Conservation (phyloP, 2,888 invertebrate species). For the Cyclophora punctaria region DNA sequence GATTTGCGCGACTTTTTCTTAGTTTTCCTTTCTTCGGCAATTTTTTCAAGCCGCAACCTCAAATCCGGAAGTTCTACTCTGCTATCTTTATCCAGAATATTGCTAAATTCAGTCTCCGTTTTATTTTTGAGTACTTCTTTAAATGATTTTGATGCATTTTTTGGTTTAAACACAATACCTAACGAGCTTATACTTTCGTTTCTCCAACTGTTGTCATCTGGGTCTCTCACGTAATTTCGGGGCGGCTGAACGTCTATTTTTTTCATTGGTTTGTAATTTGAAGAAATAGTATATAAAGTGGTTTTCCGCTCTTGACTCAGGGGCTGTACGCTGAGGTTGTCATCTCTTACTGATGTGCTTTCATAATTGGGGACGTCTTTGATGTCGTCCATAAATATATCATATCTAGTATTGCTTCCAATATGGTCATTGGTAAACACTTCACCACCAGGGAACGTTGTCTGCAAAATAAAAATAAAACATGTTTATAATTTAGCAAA, state of each 20-base stretch:
- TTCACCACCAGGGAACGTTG: slow-evolving; percentile 10
- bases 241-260: slow-evolving; percentile 56
- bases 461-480: no score
- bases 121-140: slow-evolving; percentile 63
- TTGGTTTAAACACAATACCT: slow-evolving; percentile 66
- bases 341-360: slow-evolving; percentile 12
- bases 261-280: slow-evolving; percentile 59
- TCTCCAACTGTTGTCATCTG: slow-evolving; percentile 68
- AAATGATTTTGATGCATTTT: slow-evolving; percentile 61
- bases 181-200: slow-evolving; percentile 65
- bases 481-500: no score
- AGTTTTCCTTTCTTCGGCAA: slow-evolving; percentile 55
- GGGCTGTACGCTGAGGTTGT: slow-evolving; percentile 45
- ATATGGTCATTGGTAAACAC: slow-evolving; percentile 36
- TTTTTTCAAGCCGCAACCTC: slow-evolving; percentile 56
- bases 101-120: slow-evolving; percentile 53
- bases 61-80: slow-evolving; percentile 49
- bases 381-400: slow-evolving; percentile 12
- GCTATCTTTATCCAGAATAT: slow-evolving; percentile 34
- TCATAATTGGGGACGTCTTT: slow-evolving; percentile 3
- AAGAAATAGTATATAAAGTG: slow-evolving; percentile 43
- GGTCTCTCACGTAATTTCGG: slow-evolving; percentile 51
- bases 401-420: slow-evolving; percentile 28
- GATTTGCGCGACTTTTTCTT: slow-evolving; percentile 49
- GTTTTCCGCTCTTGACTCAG: slow-evolving; percentile 28